Base-by-base conservation (phyloP, 2,797 vertebrate species). In the Enteromius radiatus region DNA sequence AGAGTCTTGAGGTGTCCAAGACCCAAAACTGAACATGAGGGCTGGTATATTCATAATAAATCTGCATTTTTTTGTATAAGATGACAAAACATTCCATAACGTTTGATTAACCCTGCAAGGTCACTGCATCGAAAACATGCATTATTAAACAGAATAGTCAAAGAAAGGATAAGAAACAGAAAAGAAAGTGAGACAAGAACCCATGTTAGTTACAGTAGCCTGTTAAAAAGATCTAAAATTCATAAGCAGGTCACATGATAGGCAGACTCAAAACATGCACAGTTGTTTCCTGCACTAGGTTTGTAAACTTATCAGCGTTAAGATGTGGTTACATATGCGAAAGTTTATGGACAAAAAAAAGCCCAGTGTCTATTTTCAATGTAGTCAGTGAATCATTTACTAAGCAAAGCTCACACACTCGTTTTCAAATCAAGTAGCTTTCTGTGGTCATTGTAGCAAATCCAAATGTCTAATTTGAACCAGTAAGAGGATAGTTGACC, bases 101-200 rank as follows among this genome's bases (percentile, higher is more conserved):
- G 43, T 74, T 28, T 61, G 38, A 23, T 23, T 45, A 54, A 36
- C 23, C 69, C 65, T n/a, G 63, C 47, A 67, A 68, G 23, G 59
- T 49, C 76, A 70, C 67, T 47, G 56, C 56, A 65, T 36, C 47
- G 14, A 80, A 86, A 76, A 56, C 83, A 81, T 81, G 78, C 69
- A 75, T 61, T 64, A 28, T 64, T 43, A 21, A 59, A 84, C n/a
- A 7, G 47, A 52, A 10, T 4, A 21, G 33, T 81, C 59, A 49
- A 19, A 33, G 76, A 84, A 81, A 45, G 56, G n/a, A 45, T 33
- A 64, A 56, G 71, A 82, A 54, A 49, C 41, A 64, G 52, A 70
- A 80, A 45, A 59, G 54, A 28, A 63, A 45, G 5, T 38, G 11
- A 81, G 41, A 73, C 19, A 56, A 61, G 43, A 69, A 59, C 19